These are phyloP conservation scores for Parazoanthus swiftii DNA, from an alignment of 92 coral and sea anemone genomes.

Conservation along the genomic window DNA sequence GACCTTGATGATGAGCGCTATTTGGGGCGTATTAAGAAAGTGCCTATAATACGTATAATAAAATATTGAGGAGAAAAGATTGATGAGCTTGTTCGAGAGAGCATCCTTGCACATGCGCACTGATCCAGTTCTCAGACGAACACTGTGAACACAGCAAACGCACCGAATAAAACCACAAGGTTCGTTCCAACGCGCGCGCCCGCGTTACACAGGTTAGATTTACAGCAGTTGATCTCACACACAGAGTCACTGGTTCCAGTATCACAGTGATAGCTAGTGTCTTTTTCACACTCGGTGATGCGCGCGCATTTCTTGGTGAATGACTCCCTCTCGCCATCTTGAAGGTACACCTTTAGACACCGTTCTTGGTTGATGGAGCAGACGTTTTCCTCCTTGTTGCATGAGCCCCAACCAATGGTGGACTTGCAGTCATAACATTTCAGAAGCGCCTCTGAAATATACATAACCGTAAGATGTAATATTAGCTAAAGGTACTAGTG, in stretches of 20 bases:
- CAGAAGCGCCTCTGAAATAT: constrained; percentile 22
- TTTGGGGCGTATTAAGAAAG: too few species aligned
- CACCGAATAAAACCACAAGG: constrained; percentile 1
- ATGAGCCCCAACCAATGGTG: constrained; percentile 28
- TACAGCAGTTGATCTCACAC: constrained; percentile 36
- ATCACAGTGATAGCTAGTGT: constrained; percentile 4
- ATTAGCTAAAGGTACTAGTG: background rate
- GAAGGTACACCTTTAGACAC: constrained; percentile 10
- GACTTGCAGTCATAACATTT: constrained; percentile 36
- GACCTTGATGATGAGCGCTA: too few species aligned
- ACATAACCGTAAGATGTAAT: background rate
- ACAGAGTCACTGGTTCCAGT: background rate
- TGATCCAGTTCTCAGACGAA: background rate
- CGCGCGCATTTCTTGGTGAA: constrained; percentile 39
- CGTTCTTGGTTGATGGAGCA: constrained; percentile 24
- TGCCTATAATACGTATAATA: background rate
- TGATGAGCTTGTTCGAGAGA: background rate
- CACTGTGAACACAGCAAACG: background rate
- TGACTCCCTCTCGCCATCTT: background rate
- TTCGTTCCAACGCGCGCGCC: constrained; percentile 21
- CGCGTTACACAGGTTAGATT: constrained; percentile 17
- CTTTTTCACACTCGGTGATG: background rate
- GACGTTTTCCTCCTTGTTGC: background rate
- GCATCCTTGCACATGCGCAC: background rate
- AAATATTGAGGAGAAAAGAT: background rate